phyloP scores from a whole-genome alignment of 2,888 invertebrate species.

The Apotomis capreana region DNA sequence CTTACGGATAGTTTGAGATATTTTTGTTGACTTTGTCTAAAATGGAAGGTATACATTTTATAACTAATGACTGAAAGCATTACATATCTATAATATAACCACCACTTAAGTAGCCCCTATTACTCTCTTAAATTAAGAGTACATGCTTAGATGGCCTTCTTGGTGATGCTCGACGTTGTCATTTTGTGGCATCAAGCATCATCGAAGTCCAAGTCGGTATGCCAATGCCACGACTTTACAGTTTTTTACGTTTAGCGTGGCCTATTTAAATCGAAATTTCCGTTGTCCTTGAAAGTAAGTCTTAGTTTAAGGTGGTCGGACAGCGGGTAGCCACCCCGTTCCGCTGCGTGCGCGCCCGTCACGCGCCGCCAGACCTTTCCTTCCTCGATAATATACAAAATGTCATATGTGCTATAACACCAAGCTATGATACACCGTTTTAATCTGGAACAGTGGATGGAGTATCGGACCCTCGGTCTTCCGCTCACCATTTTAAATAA shows the following conservation, averaged over 20 bases:
- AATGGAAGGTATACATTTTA: too few relatives aligned
- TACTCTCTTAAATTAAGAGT: too few relatives aligned
- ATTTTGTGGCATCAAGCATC: too few relatives aligned
- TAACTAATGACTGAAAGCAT: too few relatives aligned
- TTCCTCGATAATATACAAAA: slow-evolving; percentile 42
- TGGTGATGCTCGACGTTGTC: too few relatives aligned
- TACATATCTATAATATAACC: too few relatives aligned
- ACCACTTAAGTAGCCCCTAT: too few relatives aligned
- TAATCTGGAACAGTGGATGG: neutral
- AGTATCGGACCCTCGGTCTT: slow-evolving; percentile 43
- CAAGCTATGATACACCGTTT: neutral
- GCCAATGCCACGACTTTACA: too few relatives aligned
- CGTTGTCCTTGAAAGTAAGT: slow-evolving; percentile 32
- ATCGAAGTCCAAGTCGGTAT: too few relatives aligned
- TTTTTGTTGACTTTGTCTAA: too few relatives aligned
- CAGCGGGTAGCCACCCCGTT: slow-evolving; percentile 60
- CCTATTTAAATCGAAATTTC: slow-evolving; percentile 17
- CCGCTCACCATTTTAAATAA: slow-evolving; percentile 41
- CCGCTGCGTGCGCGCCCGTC: slow-evolving; percentile 59
- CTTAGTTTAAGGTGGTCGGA: slow-evolving; percentile 37
- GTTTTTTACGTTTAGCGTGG: neutral
- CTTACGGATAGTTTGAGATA: neutral
- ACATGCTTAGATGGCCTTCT: too few relatives aligned
- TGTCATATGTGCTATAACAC: neutral
- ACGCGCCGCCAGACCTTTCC: slow-evolving; percentile 64